Evolutionary conservation across 2,888 invertebrate species (phyloP).

Genomic region (Leucoptera coffeella): DNA sequence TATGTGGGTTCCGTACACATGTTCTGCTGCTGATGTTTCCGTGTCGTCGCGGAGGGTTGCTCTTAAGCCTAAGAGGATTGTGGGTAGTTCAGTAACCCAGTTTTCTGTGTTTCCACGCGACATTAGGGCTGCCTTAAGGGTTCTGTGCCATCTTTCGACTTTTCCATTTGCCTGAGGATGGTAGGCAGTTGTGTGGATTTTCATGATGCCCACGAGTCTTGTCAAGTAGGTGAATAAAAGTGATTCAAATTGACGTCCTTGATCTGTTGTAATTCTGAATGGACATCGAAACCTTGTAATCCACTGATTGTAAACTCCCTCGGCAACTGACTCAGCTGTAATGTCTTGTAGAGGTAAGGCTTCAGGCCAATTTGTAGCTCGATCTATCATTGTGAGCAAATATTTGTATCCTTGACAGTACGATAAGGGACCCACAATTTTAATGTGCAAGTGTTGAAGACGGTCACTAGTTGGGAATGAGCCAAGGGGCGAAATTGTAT

Average conservation of each 20-base stretch:
- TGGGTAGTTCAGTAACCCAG: no score
- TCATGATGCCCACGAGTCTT: no score
- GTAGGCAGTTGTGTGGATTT: conserved; percentile 1
- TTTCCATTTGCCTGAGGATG: conserved; percentile 4
- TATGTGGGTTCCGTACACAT: no score
- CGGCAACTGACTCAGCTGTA: background rate
- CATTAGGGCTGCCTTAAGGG: conserved; percentile 3
- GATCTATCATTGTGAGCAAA: no score
- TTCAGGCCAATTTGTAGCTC: no score
- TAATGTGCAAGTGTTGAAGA: background rate
- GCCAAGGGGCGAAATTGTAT: background rate
- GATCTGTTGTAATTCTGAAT: no score
- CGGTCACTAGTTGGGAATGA: background rate
- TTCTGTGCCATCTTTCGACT: conserved; percentile 2
- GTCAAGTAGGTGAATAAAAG: background rate
- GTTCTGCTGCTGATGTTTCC: no score
- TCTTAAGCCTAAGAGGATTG: no score
- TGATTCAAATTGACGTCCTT: conserved; percentile 13
- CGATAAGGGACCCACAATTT: conserved; percentile 5
- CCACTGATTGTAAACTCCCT: background rate
- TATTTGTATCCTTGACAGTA: background rate
- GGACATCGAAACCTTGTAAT: conserved; percentile 2
- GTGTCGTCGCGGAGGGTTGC: no score
- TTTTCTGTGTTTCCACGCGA: no score
- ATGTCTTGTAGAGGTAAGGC: conserved; percentile 2